Base-by-base conservation (phyloP, 1,140 invertebrate species). In the Brachionus koreanus region DNA sequence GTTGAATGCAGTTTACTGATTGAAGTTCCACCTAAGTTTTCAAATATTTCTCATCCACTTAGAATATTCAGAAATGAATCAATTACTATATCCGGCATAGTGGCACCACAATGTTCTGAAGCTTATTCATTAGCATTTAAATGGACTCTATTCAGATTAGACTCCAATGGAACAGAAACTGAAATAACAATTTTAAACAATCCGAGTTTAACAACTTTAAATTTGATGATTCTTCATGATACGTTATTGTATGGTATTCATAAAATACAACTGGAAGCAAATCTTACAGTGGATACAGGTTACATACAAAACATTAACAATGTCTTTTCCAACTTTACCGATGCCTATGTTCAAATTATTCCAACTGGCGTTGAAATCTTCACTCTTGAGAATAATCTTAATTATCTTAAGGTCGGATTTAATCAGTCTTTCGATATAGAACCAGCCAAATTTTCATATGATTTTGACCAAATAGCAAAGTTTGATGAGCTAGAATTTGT, bases 381-480 rank as follows among this genome's bases (percentile, higher is more conserved):
- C 16, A 16, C 13, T 39, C 65, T 69, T 7, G 65, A 69, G 3
- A 69, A 69, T 16, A 19, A 69, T 69, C 6, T 69, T n/a, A 19
- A 69, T 39, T 69, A 37, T 39, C 4, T 39, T 10, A 69, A 69
- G 37, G 19, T 69, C 6, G 65, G 65, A 39, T 19, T 39, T 16
- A 39, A 69, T 69, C 65, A 69, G 19, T 37, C 33, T 1, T 19
- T 69, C 5, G 35, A 69, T 16, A 39, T 69, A 9, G 16, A 37
- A 37, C 65, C 65, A 23, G 29, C 35, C 5, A 6, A n/a, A 6
- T 69, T 16, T 69, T 69, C 65, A 16, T 69, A 16, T 39, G 65
- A 69, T 39, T 39, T 6, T 16, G 65, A 69, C 37, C 65, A 69
- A 69, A n/a, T 69, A 7, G 35, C 65, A n/a, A 69, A 69, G n/a